Base-by-base conservation (phyloP, 1,140 invertebrate genomes). In the Notospermus geniculatus region DNA sequence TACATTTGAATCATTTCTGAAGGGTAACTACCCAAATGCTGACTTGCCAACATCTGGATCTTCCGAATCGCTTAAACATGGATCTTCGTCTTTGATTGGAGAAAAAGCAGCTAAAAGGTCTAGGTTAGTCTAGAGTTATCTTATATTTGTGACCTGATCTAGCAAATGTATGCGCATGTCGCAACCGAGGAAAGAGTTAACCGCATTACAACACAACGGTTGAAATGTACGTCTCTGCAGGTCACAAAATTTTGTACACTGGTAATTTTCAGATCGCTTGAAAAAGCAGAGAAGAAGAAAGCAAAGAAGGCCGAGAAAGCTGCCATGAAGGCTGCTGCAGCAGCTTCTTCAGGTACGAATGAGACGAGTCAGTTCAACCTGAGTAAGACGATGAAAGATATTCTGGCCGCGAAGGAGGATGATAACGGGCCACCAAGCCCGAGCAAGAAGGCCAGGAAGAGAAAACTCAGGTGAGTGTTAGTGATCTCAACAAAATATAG, bases 261-360 rank as follows among this genome's bases (percentile, higher is more conserved):
- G n/a, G n/a, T 52, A 19, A n/a, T 50, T 50, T 57, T 11, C 32
- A 71, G 69, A 59, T 68, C 71, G 30, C 28, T 54, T 27, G 67
- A 69, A 29, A 70, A 70, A 39, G 39, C 25, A 22, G 70, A 73
- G 11, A 72, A 69, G 43, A 74, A 70, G 59, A 64, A 67, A 39
- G 67, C 66, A 43, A 66, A 60, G 45, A 62, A 60, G 43, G 57
- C 28, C 25, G 39, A 32, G 29, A 32, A 57, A 32, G 29, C 36
- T 5, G 30, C 36, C 15, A 17, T 4, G 50, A 28, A 53, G 23
- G 57, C 43, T 50, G 53, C 36, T 13, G 50, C 17, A 39, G 25
- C 25, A 28, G 54, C 36, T 27, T 30, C 7, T 11, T 2, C 13
- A 60, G 25, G 19, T 54, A 28, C 27, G 17, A 1, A 19, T 54